Evolutionary conservation across 1,140 invertebrate species (phyloP).

Genomic region (Zophobas morio): DNA sequence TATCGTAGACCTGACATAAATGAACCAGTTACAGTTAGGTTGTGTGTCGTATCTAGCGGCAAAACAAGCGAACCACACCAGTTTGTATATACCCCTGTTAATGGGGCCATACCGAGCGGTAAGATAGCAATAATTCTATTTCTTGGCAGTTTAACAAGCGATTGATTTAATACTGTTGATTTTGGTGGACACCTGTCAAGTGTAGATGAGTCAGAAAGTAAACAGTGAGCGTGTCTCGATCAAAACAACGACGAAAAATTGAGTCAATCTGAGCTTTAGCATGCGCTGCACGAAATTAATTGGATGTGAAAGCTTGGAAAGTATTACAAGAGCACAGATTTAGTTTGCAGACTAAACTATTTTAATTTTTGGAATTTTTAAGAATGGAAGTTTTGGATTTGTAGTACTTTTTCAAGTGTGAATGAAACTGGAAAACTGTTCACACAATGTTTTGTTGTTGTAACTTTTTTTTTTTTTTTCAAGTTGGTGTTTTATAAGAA

Average conservation of each 20-base stretch:
- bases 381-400: slow-evolving; percentile 2
- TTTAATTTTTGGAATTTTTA: not conserved
- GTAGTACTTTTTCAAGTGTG: slow-evolving; percentile 43
- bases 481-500: not conserved
- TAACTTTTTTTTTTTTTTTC: too few relatives aligned
- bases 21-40: slow-evolving; percentile 80
- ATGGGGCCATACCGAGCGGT: slow-evolving; percentile 66
- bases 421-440: slow-evolving; percentile 54
- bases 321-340: slow-evolving; percentile 30
- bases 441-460: not conserved
- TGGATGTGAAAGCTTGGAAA: slow-evolving; percentile 50
- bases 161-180: slow-evolving; percentile 63
- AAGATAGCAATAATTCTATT: slow-evolving; percentile 63
- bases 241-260: slow-evolving; percentile 50
- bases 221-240: slow-evolving; percentile 33
- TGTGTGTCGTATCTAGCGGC: slow-evolving; percentile 88
- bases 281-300: slow-evolving; percentile 58
- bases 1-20: slow-evolving; percentile 77
- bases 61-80: slow-evolving; percentile 90
- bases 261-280: slow-evolving; percentile 58
- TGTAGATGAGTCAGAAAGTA: slow-evolving; percentile 17
- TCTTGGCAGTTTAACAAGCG: slow-evolving; percentile 58
- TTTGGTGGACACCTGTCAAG: slow-evolving; percentile 46
- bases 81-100: slow-evolving; percentile 85
- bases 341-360: not conserved